These are phyloP conservation scores for Synanthedon andrenaeformis DNA, from an alignment of 2,888 invertebrate genomes.

Conservation along the genomic window DNA sequence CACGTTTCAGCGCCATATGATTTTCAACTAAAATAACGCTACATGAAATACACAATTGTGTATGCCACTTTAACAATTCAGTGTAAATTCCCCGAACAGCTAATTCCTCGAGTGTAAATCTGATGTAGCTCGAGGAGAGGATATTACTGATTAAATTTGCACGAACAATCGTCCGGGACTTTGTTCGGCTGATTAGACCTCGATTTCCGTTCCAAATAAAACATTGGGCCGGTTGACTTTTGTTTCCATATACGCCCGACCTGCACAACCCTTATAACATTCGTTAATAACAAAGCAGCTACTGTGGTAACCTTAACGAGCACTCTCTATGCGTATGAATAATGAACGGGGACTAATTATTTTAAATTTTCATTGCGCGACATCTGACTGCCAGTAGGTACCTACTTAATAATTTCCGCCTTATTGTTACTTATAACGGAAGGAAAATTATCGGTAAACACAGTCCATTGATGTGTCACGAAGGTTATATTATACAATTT, in stretches of 20 bases:
- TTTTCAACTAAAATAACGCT: too few relatives aligned
- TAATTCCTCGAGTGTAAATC: constrained; percentile 30
- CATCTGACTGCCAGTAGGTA: neutral
- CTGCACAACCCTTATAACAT: neutral
- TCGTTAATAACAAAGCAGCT: neutral
- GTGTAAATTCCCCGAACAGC: constrained; percentile 2
- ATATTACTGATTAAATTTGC: constrained; percentile 50
- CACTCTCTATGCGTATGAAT: neutral
- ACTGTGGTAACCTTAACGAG: neutral
- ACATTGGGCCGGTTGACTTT: neutral
- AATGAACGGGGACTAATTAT: neutral
- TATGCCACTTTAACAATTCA: constrained; percentile 1
- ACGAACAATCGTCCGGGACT: constrained; percentile 48
- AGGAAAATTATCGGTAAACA: too few relatives aligned
- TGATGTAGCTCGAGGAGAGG: constrained; percentile 16
- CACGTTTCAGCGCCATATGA: too few relatives aligned
- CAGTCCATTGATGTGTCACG: too few relatives aligned
- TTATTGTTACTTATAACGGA: too few relatives aligned
- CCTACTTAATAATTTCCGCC: too few relatives aligned
- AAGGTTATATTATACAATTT: too few relatives aligned
- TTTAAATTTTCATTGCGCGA: neutral
- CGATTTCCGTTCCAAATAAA: neutral
- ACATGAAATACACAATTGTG: neutral
- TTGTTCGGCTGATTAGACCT: constrained; percentile 27
- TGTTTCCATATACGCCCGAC: neutral